phyloP scores from a whole-genome alignment of 1,140 invertebrate species.

The Papilio polytes region DNA sequence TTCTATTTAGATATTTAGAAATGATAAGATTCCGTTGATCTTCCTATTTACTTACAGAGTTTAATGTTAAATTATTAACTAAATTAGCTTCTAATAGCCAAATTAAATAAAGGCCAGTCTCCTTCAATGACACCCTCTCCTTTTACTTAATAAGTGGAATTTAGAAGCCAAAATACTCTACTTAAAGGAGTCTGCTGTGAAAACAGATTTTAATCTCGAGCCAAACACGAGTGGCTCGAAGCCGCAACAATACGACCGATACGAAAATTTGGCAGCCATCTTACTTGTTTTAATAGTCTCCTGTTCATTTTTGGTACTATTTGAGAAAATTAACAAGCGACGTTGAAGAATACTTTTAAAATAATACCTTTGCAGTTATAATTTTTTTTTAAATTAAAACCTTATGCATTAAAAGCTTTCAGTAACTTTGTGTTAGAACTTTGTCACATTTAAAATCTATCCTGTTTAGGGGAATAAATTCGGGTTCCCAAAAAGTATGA shows the following conservation, averaged over 20 bases:
- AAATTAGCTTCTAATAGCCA: not conserved
- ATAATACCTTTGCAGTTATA: no score
- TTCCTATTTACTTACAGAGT: no score
- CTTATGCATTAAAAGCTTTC: no score
- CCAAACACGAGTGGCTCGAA: conserved; percentile 40
- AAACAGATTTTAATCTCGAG: conserved; percentile 46
- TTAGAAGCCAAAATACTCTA: conserved; percentile 30
- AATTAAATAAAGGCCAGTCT: not conserved
- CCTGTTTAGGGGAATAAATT: not conserved
- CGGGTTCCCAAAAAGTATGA: not conserved
- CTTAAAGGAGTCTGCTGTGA: conserved; percentile 41
- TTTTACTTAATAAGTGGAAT: conserved; percentile 11
- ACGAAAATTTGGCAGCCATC: conserved; percentile 55
- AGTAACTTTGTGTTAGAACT: no score
- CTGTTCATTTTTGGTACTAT: not conserved
- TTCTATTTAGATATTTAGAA: not conserved
- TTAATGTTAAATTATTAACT: not conserved
- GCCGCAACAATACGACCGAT: conserved; percentile 45
- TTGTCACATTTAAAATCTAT: no score
- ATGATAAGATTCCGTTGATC: not conserved
- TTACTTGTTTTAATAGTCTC: conserved; percentile 46
- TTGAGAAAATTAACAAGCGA: not conserved
- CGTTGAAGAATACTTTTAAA: not conserved
- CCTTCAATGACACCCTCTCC: not conserved
- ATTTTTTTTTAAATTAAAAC: no score